phyloP scores from a whole-genome alignment of 2,888 invertebrate species.

The Troglohyphantes excavatus region DNA sequence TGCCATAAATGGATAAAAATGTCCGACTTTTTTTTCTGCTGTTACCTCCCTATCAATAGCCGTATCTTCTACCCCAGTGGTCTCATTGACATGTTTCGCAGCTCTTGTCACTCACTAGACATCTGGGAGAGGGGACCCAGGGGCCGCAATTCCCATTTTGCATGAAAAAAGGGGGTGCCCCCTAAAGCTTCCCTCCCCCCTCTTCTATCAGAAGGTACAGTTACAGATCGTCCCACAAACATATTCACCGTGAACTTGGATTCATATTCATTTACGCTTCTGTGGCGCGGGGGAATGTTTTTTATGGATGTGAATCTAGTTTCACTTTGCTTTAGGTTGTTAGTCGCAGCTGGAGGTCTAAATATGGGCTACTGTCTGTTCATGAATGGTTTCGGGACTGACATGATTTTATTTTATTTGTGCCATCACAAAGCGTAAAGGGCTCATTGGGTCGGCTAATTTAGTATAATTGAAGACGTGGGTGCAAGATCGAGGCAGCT shows the following conservation, averaged over 20 bases:
- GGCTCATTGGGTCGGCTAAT: not conserved
- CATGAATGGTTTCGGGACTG: not conserved
- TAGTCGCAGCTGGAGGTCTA: not conserved
- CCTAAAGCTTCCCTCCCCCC: not conserved
- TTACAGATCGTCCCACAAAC: slow-evolving; percentile 57
- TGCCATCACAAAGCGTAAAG: too few species aligned
- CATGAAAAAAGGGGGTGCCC: slow-evolving; percentile 29
- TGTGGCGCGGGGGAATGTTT: not conserved
- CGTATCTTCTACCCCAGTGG: slow-evolving; percentile 68
- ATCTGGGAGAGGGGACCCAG: slow-evolving; percentile 71
- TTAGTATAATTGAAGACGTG: not conserved
- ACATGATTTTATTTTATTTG: not conserved
- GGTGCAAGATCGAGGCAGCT: too few species aligned
- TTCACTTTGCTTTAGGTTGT: not conserved
- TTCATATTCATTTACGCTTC: slow-evolving; percentile 37
- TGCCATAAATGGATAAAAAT: slow-evolving; percentile 58
- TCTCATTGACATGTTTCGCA: slow-evolving; percentile 60
- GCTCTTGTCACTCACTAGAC: slow-evolving; percentile 63
- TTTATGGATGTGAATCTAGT: not conserved
- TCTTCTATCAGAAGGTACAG: slow-evolving; percentile 41
- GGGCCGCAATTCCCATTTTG: slow-evolving; percentile 36
- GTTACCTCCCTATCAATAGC: slow-evolving; percentile 48
- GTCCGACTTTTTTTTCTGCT: slow-evolving; percentile 55
- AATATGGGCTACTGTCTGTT: not conserved
- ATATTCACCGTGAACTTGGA: slow-evolving; percentile 49